Conservation (phyloP, 2,797 vertebrate species). For the Halcyon badia region DNA sequence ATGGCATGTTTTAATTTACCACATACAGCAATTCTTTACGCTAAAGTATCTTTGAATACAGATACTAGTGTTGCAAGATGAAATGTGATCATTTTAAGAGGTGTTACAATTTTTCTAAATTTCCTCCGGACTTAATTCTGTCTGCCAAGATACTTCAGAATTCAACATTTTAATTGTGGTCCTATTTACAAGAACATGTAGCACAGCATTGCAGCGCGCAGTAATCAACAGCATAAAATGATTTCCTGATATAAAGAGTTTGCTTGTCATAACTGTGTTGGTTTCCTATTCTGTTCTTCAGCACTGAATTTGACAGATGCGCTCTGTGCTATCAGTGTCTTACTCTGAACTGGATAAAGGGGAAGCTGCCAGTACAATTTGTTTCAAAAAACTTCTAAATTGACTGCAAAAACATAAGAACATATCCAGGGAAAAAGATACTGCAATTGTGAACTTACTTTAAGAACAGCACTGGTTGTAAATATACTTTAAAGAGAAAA, state of each 20-base stretch:
- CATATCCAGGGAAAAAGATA: not conserved
- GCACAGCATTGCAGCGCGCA: not conserved
- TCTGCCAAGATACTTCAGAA: not conserved
- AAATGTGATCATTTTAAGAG: not conserved
- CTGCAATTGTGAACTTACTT: not conserved
- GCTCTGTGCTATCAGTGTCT: not conserved
- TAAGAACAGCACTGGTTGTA: not conserved
- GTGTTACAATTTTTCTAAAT: not conserved
- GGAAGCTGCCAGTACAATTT: not conserved
- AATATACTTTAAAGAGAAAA: not conserved
- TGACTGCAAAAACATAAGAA: not conserved
- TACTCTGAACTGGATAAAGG: not conserved
- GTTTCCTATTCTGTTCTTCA: not conserved
- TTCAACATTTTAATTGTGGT: not conserved
- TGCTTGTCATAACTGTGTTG: not conserved
- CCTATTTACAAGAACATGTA: not conserved
- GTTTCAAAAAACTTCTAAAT: not conserved
- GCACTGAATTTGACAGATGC: not conserved
- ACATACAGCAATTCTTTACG: not conserved
- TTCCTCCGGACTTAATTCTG: conserved; percentile 4
- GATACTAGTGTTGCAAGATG: not conserved
- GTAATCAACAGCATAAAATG: not conserved
- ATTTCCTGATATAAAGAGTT: not conserved
- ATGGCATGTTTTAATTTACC: not conserved
- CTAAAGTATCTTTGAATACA: not conserved